Conservation (phyloP, 2,113 vertebrate genomes). For the Ammodytes marinus region DNA sequence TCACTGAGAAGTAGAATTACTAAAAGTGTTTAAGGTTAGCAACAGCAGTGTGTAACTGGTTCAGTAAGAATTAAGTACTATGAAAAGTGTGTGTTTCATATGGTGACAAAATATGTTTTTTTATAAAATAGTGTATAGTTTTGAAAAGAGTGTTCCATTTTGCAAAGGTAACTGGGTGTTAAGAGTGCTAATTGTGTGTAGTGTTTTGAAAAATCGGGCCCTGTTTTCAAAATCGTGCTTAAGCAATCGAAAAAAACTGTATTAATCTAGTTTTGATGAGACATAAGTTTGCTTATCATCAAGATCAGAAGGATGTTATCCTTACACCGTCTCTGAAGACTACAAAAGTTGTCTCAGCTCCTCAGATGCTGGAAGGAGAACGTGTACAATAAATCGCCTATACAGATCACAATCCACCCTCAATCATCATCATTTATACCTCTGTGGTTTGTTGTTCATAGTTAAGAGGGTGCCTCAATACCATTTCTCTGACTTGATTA, state of each 20-base stretch:
- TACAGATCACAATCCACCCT: slow-evolving; percentile 13
- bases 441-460: background rate
- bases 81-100: no score
- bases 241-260: background rate
- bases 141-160: no score
- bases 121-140: no score
- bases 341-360: slow-evolving; percentile 36
- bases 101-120: no score
- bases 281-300: slow-evolving; percentile 34
- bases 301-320: slow-evolving; percentile 29
- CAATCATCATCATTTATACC: slow-evolving; percentile 15
- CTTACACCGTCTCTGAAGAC: slow-evolving; percentile 26
- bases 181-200: no score
- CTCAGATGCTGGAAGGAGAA: slow-evolving; percentile 27
- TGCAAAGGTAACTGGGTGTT: no score
- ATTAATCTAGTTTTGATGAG: slow-evolving; percentile 52
- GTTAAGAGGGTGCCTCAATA: background rate
- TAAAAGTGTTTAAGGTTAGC: no score
- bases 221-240: no score
- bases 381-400: slow-evolving; percentile 33
- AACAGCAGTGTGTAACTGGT: no score
- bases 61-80: no score
- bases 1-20: no score
- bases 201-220: no score
- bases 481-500: slow-evolving; percentile 14